A percentile compares a stretch with the other conserved stretches of the same genome.
Evolutionary conservation across 2,888 invertebrate species (phyloP).

Genomic region (Alloplasta piceator): DNA sequence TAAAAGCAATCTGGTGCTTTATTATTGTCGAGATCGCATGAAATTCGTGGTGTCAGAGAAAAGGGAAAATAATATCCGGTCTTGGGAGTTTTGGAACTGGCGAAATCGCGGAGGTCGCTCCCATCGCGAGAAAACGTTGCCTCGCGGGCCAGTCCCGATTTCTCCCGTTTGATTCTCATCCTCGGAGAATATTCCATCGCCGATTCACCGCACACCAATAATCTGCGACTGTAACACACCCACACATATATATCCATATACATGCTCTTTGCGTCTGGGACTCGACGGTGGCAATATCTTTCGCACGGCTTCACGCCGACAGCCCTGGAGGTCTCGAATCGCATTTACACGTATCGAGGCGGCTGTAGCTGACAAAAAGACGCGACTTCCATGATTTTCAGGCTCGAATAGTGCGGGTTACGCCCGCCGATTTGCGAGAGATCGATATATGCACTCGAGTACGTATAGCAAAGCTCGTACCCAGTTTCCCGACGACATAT

Average conservation of each 20-base stretch:
- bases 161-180: constrained; percentile 43
- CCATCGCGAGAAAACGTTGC: constrained; percentile 25
- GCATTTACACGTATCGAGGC: neutral
- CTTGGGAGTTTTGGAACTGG: constrained; percentile 11
- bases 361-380: too few species aligned
- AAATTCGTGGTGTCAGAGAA: constrained; percentile 9
- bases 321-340: constrained; percentile 12
- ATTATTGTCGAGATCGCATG: constrained; percentile 34
- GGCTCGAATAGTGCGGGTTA: too few species aligned
- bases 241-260: constrained; percentile 2
- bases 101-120: constrained; percentile 7
- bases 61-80: constrained; percentile 61
- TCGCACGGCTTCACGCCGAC: constrained; percentile 39
- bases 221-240: too few species aligned
- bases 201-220: neutral
- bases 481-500: constrained; percentile 13
- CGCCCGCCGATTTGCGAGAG: too few species aligned
- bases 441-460: too few species aligned
- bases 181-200: constrained; percentile 4
- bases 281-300: constrained; percentile 37
- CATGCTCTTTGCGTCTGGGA: constrained; percentile 29
- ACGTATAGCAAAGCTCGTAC: constrained; percentile 1
- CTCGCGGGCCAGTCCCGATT: constrained; percentile 49
- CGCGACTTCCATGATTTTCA: too few species aligned
- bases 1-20: neutral